phyloP scores from a whole-genome alignment of 2,113 vertebrate genomes.

The Misgurnus mizolepis region DNA sequence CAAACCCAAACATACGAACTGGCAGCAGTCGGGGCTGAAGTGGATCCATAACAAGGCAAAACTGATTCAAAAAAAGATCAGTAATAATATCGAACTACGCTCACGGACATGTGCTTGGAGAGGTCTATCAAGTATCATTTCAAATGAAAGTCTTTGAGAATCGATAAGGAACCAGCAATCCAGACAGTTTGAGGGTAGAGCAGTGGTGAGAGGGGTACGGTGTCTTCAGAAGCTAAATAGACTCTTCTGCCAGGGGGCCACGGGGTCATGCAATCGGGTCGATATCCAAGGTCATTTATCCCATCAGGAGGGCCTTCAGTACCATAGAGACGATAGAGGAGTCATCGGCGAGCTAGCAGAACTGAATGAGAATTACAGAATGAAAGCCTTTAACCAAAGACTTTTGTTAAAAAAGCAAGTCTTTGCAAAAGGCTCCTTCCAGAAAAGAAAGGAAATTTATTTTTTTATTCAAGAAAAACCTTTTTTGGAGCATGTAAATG shows the following conservation, averaged over 20 bases:
- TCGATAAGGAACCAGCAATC: constrained; percentile 59
- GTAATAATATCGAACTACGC: constrained; percentile 53
- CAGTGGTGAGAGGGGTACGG: constrained; percentile 59
- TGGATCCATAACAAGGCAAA: constrained; percentile 20
- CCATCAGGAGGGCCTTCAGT: constrained; percentile 54
- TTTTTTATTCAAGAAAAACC: background rate
- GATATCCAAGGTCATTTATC: constrained; percentile 57
- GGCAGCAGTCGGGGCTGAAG: background rate
- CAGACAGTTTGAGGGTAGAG: constrained; percentile 57
- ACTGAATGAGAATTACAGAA: constrained; percentile 48
- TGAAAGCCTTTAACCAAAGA: constrained; percentile 50
- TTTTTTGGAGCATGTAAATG: background rate
- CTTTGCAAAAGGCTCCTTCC: background rate
- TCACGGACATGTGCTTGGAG: constrained; percentile 48
- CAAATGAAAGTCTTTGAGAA: constrained; percentile 55
- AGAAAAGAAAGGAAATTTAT: background rate
- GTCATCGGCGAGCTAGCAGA: constrained; percentile 36
- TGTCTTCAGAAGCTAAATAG: constrained; percentile 56
- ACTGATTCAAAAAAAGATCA: constrained; percentile 31
- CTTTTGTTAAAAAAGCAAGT: constrained; percentile 49
- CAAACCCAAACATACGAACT: background rate
- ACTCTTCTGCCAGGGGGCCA: constrained; percentile 42
- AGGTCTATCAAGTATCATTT: constrained; percentile 59
- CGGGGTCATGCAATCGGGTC: constrained; percentile 55
- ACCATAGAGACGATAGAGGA: constrained; percentile 54